phyloP scores from a whole-genome alignment of 1,140 invertebrate genomes.

The Maconellicoccus hirsutus region DNA sequence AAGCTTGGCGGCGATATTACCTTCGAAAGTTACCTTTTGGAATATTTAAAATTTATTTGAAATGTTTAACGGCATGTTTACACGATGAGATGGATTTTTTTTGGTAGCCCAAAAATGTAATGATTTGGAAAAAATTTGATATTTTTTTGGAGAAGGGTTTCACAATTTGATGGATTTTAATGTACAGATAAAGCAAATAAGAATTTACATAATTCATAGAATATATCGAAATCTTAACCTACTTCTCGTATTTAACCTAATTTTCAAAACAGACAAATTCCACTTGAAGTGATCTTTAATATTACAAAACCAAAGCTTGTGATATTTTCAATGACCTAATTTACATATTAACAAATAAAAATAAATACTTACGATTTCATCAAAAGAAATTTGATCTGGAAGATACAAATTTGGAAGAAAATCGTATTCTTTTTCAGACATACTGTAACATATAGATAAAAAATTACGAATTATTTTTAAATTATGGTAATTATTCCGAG shows the following conservation, averaged over 20 bases:
- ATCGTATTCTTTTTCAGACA: slow-evolving; percentile 15
- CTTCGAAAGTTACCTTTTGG: too few relatives aligned
- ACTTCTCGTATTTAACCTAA: not conserved
- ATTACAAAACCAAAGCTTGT: not conserved
- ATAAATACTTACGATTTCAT: slow-evolving; percentile 17
- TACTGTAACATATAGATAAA: slow-evolving; percentile 16
- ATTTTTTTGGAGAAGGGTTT: too few relatives aligned
- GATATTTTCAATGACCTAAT: slow-evolving; percentile 11
- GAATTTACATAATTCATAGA: too few relatives aligned
- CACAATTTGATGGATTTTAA: too few relatives aligned
- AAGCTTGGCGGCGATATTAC: too few relatives aligned
- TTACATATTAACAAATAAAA: not conserved
- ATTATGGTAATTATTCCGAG: too few relatives aligned
- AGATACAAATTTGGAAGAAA: not conserved
- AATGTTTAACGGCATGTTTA: too few relatives aligned
- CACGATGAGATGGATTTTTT: too few relatives aligned
- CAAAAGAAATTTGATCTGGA: slow-evolving; percentile 20
- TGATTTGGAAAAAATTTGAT: too few relatives aligned
- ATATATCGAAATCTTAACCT: not conserved
- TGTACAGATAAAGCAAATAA: too few relatives aligned
- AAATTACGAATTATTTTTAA: not conserved
- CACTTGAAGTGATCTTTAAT: not conserved
- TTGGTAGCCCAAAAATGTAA: too few relatives aligned
- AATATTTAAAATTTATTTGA: too few relatives aligned
- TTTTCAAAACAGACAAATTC: not conserved